A percentile compares a stretch with the other conserved stretches of the same genome.
Evolutionary conservation across 2,113 vertebrate genomes (phyloP).

Genomic region (Zosterops pallidus): DNA sequence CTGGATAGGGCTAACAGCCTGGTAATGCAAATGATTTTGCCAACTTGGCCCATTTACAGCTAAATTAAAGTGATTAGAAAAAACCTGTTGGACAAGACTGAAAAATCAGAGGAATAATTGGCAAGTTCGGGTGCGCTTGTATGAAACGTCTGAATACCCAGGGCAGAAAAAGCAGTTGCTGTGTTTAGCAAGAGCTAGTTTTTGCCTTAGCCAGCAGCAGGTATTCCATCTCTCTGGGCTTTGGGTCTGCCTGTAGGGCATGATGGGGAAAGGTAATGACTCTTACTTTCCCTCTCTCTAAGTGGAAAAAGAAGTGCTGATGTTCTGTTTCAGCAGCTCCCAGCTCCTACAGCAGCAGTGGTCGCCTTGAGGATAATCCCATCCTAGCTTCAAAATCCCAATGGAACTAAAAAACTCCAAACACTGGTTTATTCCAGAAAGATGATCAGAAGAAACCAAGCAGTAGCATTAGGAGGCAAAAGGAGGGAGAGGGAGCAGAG

Average conservation of each 20-base stretch:
- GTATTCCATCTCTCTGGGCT: neutral
- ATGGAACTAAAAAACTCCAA: neutral
- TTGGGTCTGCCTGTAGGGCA: neutral
- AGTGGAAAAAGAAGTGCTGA: neutral
- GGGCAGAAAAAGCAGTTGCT: neutral
- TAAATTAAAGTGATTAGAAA: neutral
- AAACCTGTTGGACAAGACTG: neutral
- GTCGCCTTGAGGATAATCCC: neutral
- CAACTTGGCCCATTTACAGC: neutral
- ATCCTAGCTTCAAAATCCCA: neutral
- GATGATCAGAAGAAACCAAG: neutral
- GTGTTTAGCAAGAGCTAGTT: neutral
- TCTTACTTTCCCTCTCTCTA: neutral
- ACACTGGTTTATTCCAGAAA: neutral
- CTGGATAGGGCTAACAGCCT: neutral
- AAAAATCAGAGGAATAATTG: neutral
- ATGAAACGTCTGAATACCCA: neutral
- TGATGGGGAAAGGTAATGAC: neutral
- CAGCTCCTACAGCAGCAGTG: neutral
- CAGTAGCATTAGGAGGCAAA: neutral
- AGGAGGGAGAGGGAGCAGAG: neutral
- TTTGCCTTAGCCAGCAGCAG: neutral
- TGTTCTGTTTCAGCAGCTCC: neutral
- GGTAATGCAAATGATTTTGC: neutral
- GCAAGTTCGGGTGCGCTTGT: neutral